phyloP scores from a whole-genome alignment of 92 coral and sea anemone genomes.

The Diadumene lineata region DNA sequence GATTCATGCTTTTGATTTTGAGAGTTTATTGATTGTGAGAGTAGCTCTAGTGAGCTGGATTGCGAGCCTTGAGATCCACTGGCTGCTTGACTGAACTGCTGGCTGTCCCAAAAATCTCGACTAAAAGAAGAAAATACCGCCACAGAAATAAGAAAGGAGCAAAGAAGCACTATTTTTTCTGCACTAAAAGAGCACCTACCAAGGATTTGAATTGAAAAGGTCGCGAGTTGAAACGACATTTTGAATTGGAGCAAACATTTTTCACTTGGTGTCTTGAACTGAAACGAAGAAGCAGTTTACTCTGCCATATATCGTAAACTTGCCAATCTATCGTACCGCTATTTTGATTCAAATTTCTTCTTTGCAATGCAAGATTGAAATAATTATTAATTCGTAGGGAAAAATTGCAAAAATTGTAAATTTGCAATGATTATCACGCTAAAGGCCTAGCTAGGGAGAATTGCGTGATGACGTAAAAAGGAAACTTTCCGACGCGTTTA shows the following conservation, averaged over 20 bases:
- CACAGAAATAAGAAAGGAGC: background rate
- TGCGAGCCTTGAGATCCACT: conserved; percentile 88
- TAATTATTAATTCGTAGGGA: too few relatives aligned
- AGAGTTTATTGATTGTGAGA: conserved; percentile 61
- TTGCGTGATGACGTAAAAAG: background rate
- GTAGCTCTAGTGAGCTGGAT: conserved; percentile 75
- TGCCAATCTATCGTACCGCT: background rate
- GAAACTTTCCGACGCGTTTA: conserved; percentile 24
- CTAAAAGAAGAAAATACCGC: conserved; percentile 17
- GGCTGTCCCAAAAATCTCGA: conserved; percentile 85
- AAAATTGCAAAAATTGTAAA: too few relatives aligned
- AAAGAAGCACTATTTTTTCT: background rate
- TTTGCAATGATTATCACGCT: too few relatives aligned
- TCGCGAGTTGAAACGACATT: conserved; percentile 89
- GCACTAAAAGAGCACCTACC: conserved; percentile 74
- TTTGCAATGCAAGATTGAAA: too few relatives aligned
- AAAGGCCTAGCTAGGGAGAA: too few relatives aligned
- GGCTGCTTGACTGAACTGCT: conserved; percentile 70
- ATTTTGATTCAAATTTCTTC: background rate
- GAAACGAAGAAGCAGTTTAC: background rate
- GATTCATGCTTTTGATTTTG: conserved; percentile 52
- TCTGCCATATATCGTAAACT: background rate
- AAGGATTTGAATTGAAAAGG: conserved; percentile 75
- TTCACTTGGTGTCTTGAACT: too few relatives aligned
- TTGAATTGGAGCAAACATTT: conserved; percentile 67